A percentile compares a stretch with the other conserved stretches of the same genome.
Conservation (phyloP, 1,140 invertebrate genomes). For the Helicoverpa zea region DNA sequence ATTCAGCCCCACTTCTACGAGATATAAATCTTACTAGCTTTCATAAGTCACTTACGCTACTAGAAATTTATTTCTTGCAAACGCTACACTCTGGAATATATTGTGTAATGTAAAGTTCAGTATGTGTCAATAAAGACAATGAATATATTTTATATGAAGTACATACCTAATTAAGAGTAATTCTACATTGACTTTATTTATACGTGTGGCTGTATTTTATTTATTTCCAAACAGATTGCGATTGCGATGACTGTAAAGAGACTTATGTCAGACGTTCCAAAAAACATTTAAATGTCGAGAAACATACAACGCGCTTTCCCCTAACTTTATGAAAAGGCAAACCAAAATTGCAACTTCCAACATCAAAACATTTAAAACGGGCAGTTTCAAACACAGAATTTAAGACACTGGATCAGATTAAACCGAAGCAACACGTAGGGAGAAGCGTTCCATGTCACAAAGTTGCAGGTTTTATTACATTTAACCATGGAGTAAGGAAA, state of each 20-base stretch:
- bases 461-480: slow-evolving; percentile 39
- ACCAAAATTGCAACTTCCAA: background rate
- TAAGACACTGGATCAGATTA: slow-evolving; percentile 34
- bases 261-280: background rate
- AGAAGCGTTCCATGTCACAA: slow-evolving; percentile 23
- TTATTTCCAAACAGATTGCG: too few species aligned
- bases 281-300: too few species aligned
- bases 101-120: too few species aligned
- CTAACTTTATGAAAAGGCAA: slow-evolving; percentile 2
- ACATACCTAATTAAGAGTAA: too few species aligned
- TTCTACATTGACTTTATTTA: too few species aligned
- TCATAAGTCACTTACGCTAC: slow-evolving; percentile 24
- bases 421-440: slow-evolving; percentile 30
- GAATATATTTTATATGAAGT: background rate
- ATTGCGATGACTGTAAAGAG: too few species aligned
- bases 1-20: slow-evolving; percentile 18
- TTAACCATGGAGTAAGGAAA: background rate
- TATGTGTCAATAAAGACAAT: background rate
- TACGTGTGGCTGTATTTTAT: too few species aligned
- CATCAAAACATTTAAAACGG: slow-evolving; percentile 32
- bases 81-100: too few species aligned
- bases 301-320: background rate
- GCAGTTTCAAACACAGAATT: slow-evolving; percentile 23
- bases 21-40: slow-evolving; percentile 28
- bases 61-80: slow-evolving; percentile 1